Base-by-base conservation (phyloP, 2,113 vertebrate genomes). In the Grammatotria lemairii region DNA sequence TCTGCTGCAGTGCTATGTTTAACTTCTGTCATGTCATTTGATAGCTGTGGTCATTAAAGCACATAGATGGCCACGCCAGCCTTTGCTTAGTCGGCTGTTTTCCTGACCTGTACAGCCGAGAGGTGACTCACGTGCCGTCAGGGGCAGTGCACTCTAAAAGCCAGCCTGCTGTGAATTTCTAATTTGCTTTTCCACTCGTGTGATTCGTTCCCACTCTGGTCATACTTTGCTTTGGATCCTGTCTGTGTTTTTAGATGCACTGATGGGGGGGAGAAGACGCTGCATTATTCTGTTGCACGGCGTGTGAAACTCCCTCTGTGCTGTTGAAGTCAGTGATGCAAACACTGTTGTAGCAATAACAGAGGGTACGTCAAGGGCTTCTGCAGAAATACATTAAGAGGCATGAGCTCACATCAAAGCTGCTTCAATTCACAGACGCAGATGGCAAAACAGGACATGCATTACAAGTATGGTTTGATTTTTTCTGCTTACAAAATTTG, bases 291-390 rank as follows among this genome's bases (percentile, higher is more conserved):
- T 89, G 73, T 88, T 91, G 90, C 86, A 80, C 75, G 38, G 85
- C 83, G 23, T 91, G 90, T 94, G 90, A 93, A 89, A 82, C 87
- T 94, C 93, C 90, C 93, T 86, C 87, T 92, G 93, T 87, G 93
- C 92, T 58, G 87, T 57, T 82, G 82, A 86, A 92, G 89, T 81
- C 86, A 86, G 90, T 87, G 94, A 93, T 92, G 94, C 91, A 92
- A 94, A 91, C 63, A 84, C 83, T 58, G 82, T 73, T 13, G 45
- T 82, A 89, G 91, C 88, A 88, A 80, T 85, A 91, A 83, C 89
- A 95, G 93, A 95, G 95, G 95, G 91, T 91, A 93, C 89, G 92
- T 95, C 90, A 96, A 95, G 95, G 95, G 86, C 94, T 95, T 93
- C 80, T 40, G 26, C 81, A 58, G 86, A 88, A 82, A 91, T 85